Base-by-base conservation (phyloP, 1,140 invertebrate species). In the Palaemon carinicauda region DNA sequence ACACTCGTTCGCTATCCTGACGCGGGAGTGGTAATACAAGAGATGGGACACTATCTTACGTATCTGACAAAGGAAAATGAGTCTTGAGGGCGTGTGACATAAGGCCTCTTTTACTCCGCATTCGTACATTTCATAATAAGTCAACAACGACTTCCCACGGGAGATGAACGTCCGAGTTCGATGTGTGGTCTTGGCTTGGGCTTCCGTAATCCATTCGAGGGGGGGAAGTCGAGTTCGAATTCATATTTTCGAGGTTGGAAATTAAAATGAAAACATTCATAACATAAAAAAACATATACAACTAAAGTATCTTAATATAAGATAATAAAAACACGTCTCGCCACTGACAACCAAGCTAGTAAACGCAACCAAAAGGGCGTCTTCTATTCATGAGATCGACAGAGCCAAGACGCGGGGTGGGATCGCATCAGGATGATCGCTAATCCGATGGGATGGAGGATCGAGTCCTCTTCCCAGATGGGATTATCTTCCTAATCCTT, bases 401-500 rank as follows among this genome's bases (percentile, higher is more conserved):
- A 21, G 29, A 54, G 31, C 29, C 29, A 60, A 27, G 41, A 41
- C 12, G 41, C 7, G 33, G 27, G 54, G 29, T 27, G 4, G 78
- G 53, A 80, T 56, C 27, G n/a, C 78, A n/a, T 52, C 54, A 80
- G 56, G 78, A 80, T 54, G 53, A 60, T 80, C 78, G 31, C 29
- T 80, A 80, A 80, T 80, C 78, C 78, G 21, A 60, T 29, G 27
- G 78, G 78, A 60, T 80, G 53, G 78, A 31, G 53, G 78, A 80
- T 80, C 53, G 78, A 80, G 56, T 80, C 29, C 54, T 33, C 77
- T 31, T 80, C 78, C 54, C 27, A 60, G 54, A 56, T 54, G 24
- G 52, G 78, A 80, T 80, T 80, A 80, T 19, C 27, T 54, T 33
- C 31, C 33, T 80, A 80, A 80, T 80, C 78, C 78, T 54, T 80